Conservation (phyloP, 2,888 invertebrate genomes). For the Oeneis ivallda region DNA sequence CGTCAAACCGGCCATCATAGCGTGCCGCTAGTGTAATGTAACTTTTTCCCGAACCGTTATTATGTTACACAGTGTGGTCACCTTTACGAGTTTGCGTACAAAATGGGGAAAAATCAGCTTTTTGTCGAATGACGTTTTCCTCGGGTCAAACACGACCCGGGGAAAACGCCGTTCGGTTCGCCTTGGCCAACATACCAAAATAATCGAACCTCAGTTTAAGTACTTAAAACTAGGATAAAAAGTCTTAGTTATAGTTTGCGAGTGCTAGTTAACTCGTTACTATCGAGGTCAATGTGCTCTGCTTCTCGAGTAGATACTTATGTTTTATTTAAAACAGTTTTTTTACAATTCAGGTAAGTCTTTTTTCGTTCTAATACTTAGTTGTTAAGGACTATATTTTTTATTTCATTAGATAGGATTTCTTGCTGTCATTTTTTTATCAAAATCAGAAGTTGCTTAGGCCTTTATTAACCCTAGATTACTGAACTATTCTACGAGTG, state of each 20-base stretch:
- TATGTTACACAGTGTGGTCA: no score
- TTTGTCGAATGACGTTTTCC: conserved; percentile 1
- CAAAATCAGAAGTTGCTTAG: no score
- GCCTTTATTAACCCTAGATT: no score
- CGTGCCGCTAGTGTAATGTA: no score
- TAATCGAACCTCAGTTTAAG: conserved; percentile 25
- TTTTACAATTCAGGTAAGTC: conserved; percentile 7
- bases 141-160: no score
- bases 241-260: conserved; percentile 5
- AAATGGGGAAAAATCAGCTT: background rate
- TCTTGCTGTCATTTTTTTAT: no score
- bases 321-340: background rate
- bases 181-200: conserved; percentile 29
- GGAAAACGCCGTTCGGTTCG: conserved; percentile 19
- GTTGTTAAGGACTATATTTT: background rate
- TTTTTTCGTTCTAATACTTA: background rate
- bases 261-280: conserved; percentile 1
- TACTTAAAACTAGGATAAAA: conserved; percentile 23
- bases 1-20: no score
- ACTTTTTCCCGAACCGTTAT: no score
- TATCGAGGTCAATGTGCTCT: conserved; percentile 12
- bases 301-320: background rate
- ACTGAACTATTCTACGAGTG: no score
- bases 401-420: no score
- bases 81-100: no score